These are phyloP conservation scores for Sebastiscus tertius DNA, from an alignment of 2,797 vertebrate genomes.

Conservation along the genomic window DNA sequence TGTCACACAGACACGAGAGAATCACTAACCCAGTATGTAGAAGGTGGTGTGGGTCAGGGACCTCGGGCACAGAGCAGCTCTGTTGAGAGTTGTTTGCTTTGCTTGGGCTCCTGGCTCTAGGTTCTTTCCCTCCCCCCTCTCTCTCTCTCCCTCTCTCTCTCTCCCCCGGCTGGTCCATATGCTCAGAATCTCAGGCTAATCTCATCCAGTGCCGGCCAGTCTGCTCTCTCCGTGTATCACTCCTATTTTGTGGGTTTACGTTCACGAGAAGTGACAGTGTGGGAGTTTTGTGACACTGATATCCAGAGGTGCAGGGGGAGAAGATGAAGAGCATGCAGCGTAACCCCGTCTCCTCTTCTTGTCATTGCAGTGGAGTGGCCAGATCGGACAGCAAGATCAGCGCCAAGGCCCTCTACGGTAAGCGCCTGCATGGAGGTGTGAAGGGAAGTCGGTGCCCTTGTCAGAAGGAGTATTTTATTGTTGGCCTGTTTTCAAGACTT, in stretches of 20 bases:
- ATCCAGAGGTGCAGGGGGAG: conserved; percentile 34
- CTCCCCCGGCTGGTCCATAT: conserved; percentile 68
- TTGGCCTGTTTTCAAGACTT: conserved; percentile 6
- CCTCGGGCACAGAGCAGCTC: conserved; percentile 80
- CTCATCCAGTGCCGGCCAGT: conserved; percentile 60
- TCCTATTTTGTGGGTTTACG: conserved; percentile 9
- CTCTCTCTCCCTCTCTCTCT: conserved; percentile 45
- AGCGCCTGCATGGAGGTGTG: conserved; percentile 47
- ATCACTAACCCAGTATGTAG: conserved; percentile 72
- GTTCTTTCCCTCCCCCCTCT: conserved; percentile 9
- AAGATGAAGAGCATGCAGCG: conserved; percentile 80
- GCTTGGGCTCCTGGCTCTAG: conserved; percentile 68
- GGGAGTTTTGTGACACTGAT: conserved; percentile 28
- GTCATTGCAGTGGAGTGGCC: conserved; percentile 84
- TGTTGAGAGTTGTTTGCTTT: conserved; percentile 85
- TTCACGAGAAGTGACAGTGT: conserved; percentile 33
- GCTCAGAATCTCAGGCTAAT: conserved; percentile 76
- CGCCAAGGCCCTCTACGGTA: conserved; percentile 87
- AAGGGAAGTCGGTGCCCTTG: neutral
- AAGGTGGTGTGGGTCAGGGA: conserved; percentile 75
- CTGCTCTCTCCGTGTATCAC: conserved; percentile 16
- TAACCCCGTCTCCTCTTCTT: conserved; percentile 74
- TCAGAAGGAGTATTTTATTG: neutral
- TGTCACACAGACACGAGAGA: conserved; percentile 36
- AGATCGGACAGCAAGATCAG: conserved; percentile 87